A percentile compares a stretch with the other conserved stretches of the same genome.
Evolutionary conservation across 2,113 vertebrate species (phyloP).

Genomic region (Crocuta crocuta): DNA sequence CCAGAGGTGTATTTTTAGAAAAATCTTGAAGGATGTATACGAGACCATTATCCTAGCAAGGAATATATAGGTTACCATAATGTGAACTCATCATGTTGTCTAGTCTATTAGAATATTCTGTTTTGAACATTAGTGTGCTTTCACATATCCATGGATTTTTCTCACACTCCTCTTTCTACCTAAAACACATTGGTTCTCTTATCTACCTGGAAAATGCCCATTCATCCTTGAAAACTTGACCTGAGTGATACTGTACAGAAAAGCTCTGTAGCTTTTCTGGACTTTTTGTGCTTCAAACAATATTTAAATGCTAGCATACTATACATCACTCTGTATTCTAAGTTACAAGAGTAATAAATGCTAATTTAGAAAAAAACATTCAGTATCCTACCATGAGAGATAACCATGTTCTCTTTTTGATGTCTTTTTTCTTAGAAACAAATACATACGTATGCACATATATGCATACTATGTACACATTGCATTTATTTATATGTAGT

Average conservation of each 20-base stretch:
- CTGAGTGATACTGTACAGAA: too few relatives aligned
- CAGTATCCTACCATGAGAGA: neutral
- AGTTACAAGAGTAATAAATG: neutral
- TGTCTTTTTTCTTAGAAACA: neutral
- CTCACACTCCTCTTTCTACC: neutral
- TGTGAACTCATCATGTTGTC: neutral
- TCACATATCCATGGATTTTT: neutral
- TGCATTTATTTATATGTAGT: neutral
- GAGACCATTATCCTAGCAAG: neutral
- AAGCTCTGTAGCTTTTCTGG: neutral
- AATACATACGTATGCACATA: neutral
- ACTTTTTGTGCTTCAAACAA: neutral
- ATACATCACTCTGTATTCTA: neutral
- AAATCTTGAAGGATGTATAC: neutral
- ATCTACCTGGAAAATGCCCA: neutral
- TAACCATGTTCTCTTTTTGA: neutral
- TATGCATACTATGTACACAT: neutral
- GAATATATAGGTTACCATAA: neutral
- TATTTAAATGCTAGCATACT: neutral
- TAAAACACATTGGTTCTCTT: neutral
- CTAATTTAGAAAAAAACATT: slow-evolving; percentile 30
- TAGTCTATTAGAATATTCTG: neutral
- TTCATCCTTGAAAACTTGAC: neutral
- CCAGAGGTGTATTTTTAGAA: neutral
- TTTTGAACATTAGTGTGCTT: neutral